Conservation (phyloP, 2,113 vertebrate genomes). For the Calcarius ornatus region DNA sequence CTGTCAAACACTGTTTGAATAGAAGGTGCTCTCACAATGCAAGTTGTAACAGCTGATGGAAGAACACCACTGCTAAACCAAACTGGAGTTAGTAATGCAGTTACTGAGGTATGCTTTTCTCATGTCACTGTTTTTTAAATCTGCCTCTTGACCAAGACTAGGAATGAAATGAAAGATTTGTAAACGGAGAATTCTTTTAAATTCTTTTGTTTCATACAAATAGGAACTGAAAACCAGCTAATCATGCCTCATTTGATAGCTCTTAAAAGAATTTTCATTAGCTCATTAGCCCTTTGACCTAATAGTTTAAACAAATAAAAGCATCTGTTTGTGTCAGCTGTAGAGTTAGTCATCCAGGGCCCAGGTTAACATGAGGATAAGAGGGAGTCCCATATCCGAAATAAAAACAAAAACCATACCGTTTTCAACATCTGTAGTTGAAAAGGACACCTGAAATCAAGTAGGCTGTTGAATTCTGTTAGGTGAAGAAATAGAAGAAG, state of each 20-base stretch:
- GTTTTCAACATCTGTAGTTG: background rate
- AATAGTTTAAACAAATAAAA: conserved; percentile 61
- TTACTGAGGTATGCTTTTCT: background rate
- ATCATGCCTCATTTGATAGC: conserved; percentile 25
- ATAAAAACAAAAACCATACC: background rate
- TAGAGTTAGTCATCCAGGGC: background rate
- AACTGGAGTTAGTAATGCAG: background rate
- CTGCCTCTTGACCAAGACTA: background rate
- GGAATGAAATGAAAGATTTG: background rate
- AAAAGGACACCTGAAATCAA: background rate
- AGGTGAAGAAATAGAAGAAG: background rate
- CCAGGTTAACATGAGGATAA: background rate
- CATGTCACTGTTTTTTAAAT: background rate
- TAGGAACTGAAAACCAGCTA: conserved; percentile 36
- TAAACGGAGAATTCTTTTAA: background rate
- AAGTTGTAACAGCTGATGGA: background rate
- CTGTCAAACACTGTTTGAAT: background rate
- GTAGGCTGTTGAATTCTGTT: background rate
- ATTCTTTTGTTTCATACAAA: conserved; percentile 6
- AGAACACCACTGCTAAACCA: background rate
- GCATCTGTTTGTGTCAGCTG: conserved; percentile 31
- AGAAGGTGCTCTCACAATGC: background rate
- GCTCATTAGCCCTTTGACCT: conserved; percentile 68
- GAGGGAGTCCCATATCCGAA: background rate
- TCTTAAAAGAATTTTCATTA: conserved; percentile 49